These are phyloP conservation scores for Aquila chrysaetos DNA, from an alignment of 2,797 vertebrate genomes.

Conservation along the genomic window DNA sequence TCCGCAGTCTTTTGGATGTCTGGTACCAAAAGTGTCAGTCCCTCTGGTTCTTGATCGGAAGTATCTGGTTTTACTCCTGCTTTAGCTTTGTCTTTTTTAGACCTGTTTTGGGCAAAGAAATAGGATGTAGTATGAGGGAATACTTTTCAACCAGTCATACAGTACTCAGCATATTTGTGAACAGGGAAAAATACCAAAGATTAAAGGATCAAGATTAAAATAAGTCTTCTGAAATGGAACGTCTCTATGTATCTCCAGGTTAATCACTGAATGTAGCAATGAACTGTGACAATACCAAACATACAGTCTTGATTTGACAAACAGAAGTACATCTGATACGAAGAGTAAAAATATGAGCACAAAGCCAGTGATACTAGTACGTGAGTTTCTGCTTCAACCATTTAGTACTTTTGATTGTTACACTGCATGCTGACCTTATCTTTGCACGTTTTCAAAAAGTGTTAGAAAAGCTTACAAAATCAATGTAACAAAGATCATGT, in stretches of 20 bases:
- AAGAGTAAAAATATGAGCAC: background rate
- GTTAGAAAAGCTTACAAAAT: background rate
- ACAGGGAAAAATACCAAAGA: background rate
- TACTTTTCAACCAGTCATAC: background rate
- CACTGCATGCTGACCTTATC: background rate
- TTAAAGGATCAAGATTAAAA: background rate
- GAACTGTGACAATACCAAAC: background rate
- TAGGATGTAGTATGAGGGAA: background rate
- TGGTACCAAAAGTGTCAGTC: constrained; percentile 93
- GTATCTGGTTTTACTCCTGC: constrained; percentile 88
- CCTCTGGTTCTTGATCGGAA: constrained; percentile 95
- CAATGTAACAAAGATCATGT: background rate
- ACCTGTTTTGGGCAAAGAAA: constrained; percentile 74
- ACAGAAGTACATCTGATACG: background rate
- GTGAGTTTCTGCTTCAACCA: background rate
- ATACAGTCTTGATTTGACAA: background rate
- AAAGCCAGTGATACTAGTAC: background rate
- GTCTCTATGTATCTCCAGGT: background rate
- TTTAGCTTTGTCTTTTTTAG: constrained; percentile 98
- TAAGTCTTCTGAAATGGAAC: background rate
- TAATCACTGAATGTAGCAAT: background rate
- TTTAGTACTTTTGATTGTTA: background rate
- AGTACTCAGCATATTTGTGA: background rate
- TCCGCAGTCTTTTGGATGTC: constrained; percentile 98
- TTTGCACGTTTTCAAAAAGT: background rate